Evolutionary conservation across 2,797 vertebrate genomes (phyloP).

Genomic region (Hyperoplus immaculatus): DNA sequence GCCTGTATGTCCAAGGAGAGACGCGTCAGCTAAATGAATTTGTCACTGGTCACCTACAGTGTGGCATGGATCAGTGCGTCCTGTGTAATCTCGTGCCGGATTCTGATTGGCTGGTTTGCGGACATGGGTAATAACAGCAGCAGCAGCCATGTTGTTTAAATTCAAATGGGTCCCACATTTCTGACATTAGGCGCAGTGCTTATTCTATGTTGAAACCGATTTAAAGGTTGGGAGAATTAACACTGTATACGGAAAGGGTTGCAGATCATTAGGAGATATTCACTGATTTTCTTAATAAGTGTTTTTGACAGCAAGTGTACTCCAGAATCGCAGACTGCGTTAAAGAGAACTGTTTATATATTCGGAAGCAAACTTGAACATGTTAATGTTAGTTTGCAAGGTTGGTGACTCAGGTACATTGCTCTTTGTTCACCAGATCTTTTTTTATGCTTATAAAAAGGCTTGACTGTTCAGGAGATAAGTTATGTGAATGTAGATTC

Average conservation of each 20-base stretch:
- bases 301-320: too few species aligned
- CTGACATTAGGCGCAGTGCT: too few species aligned
- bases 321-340: too few species aligned
- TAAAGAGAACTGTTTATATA: background rate
- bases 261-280: too few species aligned
- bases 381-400: background rate
- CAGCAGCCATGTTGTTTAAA: background rate
- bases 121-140: background rate
- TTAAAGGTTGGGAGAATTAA: too few species aligned
- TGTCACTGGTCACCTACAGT: background rate
- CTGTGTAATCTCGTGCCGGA: background rate
- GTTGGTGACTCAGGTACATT: background rate
- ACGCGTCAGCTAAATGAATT: background rate
- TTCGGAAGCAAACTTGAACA: background rate
- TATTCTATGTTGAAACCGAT: too few species aligned
- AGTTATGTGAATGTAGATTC: background rate
- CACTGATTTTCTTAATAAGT: too few species aligned
- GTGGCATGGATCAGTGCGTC: background rate
- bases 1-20: background rate
- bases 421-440: background rate
- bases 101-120: conserved; percentile 3
- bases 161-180: background rate
- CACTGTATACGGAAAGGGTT: too few species aligned
- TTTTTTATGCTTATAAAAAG: background rate
- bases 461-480: background rate